A percentile compares a stretch with the other conserved stretches of the same genome.
These are phyloP conservation scores for Gallinago media DNA, from an alignment of 2,113 vertebrate genomes.

Conservation along the genomic window DNA sequence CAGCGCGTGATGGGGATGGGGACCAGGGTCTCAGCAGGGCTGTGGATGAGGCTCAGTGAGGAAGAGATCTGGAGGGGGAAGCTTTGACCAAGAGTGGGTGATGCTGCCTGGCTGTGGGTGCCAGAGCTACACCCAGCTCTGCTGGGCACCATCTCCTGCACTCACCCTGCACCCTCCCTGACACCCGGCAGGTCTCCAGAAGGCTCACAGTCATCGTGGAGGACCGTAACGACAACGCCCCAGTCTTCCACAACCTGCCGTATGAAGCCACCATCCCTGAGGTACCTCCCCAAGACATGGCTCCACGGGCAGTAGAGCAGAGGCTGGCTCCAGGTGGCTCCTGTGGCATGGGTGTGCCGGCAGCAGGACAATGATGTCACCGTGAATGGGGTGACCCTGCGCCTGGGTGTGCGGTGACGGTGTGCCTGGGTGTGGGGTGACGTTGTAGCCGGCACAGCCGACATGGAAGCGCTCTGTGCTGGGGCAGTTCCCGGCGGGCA, in stretches of 20 bases:
- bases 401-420: accelerated
- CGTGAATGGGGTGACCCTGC: accelerated
- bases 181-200: neutral
- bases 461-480: accelerated
- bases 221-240: slow-evolving; percentile 49
- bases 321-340: neutral
- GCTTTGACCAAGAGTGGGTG: neutral
- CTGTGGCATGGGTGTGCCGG: neutral
- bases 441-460: neutral
- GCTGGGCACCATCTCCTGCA: neutral
- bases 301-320: accelerated
- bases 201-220: slow-evolving; percentile 19
- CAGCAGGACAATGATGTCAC: accelerated
- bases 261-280: neutral
- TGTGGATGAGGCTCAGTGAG: accelerated
- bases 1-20: accelerated
- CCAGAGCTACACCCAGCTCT: neutral
- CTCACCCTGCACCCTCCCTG: neutral
- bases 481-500: accelerated
- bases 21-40: neutral
- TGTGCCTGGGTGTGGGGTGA: accelerated
- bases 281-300: neutral
- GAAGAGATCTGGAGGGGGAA: neutral
- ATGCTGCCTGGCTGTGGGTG: neutral
- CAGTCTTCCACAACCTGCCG: neutral